Percentiles rank a stretch among this genome's conserved stretches.
Evolutionary conservation across 2,113 vertebrate genomes (phyloP).

Genomic region (Corythornis cristatus): DNA sequence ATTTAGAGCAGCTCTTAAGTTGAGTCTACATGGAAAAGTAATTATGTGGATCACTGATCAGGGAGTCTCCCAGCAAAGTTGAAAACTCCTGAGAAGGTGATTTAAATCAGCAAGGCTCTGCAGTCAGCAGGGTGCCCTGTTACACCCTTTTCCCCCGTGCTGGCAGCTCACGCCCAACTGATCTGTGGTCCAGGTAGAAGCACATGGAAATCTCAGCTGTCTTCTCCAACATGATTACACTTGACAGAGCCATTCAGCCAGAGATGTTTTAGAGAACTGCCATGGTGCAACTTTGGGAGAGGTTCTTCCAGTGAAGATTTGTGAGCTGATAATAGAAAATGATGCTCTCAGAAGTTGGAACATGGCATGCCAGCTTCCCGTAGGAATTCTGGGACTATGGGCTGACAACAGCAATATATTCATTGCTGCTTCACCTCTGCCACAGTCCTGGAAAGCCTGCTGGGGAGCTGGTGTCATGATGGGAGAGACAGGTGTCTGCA

Average conservation of each 20-base stretch:
- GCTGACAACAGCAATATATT: not conserved
- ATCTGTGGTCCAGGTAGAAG: not conserved
- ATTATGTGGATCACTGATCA: slow-evolving; percentile 18
- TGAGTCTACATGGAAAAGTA: not conserved
- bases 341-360: not conserved
- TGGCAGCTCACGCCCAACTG: not conserved
- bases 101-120: not conserved
- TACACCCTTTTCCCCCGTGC: not conserved
- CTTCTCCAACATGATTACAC: not conserved
- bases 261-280: not conserved
- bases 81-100: slow-evolving; percentile 14
- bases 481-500: not conserved
- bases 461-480: not conserved
- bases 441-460: fast-evolving
- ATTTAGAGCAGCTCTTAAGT: not conserved
- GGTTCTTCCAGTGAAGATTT: not conserved
- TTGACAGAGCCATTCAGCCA: slow-evolving; percentile 5
- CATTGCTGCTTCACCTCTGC: not conserved
- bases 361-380: not conserved
- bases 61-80: not conserved
- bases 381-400: not conserved
- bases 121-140: not conserved
- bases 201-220: slow-evolving; percentile 2
- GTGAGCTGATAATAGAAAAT: not conserved
- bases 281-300: not conserved